These are phyloP conservation scores for Heteropelma amictum DNA, from an alignment of 2,888 invertebrate genomes.

Conservation along the genomic window DNA sequence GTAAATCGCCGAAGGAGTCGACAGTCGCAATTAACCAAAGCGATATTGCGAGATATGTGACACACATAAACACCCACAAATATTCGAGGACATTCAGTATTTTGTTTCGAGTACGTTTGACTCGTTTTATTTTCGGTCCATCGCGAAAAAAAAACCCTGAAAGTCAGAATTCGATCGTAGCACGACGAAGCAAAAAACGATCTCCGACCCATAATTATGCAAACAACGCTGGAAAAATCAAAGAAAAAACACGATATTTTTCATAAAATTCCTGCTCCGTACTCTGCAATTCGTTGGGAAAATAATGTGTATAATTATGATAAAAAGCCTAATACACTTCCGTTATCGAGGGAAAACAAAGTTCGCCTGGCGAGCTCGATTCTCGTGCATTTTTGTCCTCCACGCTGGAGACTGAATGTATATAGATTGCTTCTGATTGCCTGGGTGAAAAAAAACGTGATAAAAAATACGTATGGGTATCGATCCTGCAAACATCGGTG, in stretches of 20 bases:
- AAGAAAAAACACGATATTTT: too few relatives aligned
- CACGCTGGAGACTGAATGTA: neutral
- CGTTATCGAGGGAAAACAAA: neutral
- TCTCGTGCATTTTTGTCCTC: conserved; percentile 13
- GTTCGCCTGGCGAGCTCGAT: neutral
- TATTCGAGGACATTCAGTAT: neutral
- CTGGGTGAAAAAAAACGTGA: neutral
- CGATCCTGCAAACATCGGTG: neutral
- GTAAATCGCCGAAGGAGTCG: conserved; percentile 65
- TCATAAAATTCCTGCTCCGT: too few relatives aligned
- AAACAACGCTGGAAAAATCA: too few relatives aligned
- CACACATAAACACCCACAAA: conserved; percentile 6
- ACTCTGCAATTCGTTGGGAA: too few relatives aligned
- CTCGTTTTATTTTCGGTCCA: too few relatives aligned
- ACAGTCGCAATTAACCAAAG: conserved; percentile 73
- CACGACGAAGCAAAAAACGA: too few relatives aligned
- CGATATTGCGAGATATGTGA: conserved; percentile 61
- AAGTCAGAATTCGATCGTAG: too few relatives aligned
- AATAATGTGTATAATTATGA: too few relatives aligned
- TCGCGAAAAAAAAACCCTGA: too few relatives aligned
- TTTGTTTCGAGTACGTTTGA: neutral
- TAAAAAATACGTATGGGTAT: conserved; percentile 3
- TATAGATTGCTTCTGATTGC: conserved; percentile 24
- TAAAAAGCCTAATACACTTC: neutral
- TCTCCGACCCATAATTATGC: too few relatives aligned